Evolutionary conservation across 2,888 invertebrate genomes (phyloP).

Genomic region (Neoscelio sp.): DNA sequence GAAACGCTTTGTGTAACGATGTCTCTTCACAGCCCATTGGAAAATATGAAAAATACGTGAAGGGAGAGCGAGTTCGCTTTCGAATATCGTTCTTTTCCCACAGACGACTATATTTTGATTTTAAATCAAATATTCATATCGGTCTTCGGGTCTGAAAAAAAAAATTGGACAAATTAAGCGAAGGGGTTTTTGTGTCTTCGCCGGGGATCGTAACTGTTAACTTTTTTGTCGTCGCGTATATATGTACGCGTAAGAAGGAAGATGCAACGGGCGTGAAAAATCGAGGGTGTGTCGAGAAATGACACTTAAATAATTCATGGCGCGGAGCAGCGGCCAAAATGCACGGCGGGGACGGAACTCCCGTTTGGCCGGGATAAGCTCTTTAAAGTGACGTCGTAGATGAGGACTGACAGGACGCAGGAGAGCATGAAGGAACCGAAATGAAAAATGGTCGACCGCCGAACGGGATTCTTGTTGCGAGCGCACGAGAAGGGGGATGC

Average conservation of each 20-base stretch:
- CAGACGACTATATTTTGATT: too few species aligned
- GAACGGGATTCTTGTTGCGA: slow-evolving; percentile 70
- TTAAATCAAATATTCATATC: too few species aligned
- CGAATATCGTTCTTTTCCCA: too few species aligned
- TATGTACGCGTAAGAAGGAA: slow-evolving; percentile 8
- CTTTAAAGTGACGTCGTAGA: slow-evolving; percentile 69
- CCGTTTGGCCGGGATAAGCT: slow-evolving; percentile 72
- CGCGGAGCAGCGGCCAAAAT: slow-evolving; percentile 49
- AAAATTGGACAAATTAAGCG: slow-evolving; percentile 37
- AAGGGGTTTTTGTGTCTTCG: slow-evolving; percentile 5
- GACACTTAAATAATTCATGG: slow-evolving; percentile 75
- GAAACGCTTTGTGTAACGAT: too few species aligned
- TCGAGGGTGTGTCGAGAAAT: slow-evolving; percentile 68
- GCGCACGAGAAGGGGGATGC: slow-evolving; percentile 19
- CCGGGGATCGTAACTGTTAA: slow-evolving; percentile 24
- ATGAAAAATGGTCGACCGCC: slow-evolving; percentile 74
- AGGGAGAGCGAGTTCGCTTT: too few species aligned
- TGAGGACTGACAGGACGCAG: slow-evolving; percentile 76
- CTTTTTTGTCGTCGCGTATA: slow-evolving; percentile 16
- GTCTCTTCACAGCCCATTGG: too few species aligned
- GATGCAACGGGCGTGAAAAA: slow-evolving; percentile 71
- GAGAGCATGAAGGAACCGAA: slow-evolving; percentile 74
- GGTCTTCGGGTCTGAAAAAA: too few species aligned
- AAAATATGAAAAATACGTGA: too few species aligned
- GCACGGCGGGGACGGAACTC: slow-evolving; percentile 63